Conservation (phyloP, 2,888 invertebrate species). For the Trachelus tabidus region DNA sequence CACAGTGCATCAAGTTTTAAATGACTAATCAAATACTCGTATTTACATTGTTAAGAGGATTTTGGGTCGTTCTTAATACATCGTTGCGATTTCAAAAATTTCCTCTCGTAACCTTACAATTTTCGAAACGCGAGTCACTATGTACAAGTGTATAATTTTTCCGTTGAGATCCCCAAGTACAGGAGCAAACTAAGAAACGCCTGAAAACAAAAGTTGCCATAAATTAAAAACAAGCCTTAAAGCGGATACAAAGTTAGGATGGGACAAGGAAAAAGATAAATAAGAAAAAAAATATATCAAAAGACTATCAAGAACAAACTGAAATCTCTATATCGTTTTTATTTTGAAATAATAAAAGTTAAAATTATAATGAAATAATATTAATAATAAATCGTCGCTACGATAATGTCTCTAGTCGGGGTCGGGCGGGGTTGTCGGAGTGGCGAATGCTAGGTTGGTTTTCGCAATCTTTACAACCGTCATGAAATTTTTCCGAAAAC, state of each 20-base stretch:
- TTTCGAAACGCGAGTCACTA: not conserved
- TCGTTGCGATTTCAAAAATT: not conserved
- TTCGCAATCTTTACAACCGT: not conserved
- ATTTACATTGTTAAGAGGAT: conserved; percentile 7
- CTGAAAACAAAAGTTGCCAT: not conserved
- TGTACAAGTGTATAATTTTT: not conserved
- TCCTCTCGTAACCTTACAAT: conserved; percentile 12
- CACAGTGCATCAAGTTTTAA: conserved; percentile 29
- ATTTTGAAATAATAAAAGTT: conserved; percentile 63
- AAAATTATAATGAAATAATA: conserved; percentile 62
- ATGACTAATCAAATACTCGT: conserved; percentile 3
- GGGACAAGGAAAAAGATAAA: not conserved
- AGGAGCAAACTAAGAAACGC: not conserved
- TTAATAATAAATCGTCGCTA: conserved; percentile 43
- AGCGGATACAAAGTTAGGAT: not conserved
- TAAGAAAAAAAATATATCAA: conserved; percentile 29
- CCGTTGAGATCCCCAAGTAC: not conserved
- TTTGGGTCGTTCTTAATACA: not conserved
- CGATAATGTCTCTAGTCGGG: conserved; percentile 36
- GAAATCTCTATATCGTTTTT: conserved; percentile 59
- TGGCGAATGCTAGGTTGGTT: not conserved
- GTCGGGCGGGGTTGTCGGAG: not conserved
- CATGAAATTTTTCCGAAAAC: not conserved
- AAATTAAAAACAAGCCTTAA: not conserved
- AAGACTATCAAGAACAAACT: conserved; percentile 39